Percentiles rank a stretch among this genome's conserved stretches.
Evolutionary conservation across 1,140 invertebrate species (phyloP).

Genomic region (Drosophila bipectinata): DNA sequence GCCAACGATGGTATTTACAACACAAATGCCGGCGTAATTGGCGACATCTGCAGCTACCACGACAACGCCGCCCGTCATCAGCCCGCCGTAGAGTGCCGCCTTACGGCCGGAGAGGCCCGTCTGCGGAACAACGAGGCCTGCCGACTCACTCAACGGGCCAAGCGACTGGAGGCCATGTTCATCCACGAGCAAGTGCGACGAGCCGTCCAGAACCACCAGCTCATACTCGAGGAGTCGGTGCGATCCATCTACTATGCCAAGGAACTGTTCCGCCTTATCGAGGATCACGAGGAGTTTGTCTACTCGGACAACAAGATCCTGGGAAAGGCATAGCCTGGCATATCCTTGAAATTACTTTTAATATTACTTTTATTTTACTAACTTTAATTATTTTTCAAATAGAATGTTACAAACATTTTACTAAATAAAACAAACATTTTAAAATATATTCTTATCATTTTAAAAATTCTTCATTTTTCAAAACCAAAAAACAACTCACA

Average conservation of each 20-base stretch:
- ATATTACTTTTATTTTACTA: neutral
- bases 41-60: slow-evolving; percentile 58
- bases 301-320: slow-evolving; percentile 53
- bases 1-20: slow-evolving; percentile 53
- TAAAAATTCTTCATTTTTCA: no score
- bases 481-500: neutral
- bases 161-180: slow-evolving; percentile 60
- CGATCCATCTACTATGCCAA: slow-evolving; percentile 73
- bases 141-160: slow-evolving; percentile 51
- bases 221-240: slow-evolving; percentile 71
- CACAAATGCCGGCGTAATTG: slow-evolving; percentile 41
- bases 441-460: neutral
- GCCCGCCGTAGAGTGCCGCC: slow-evolving; percentile 26
- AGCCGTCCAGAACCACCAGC: slow-evolving; percentile 50
- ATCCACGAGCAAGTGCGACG: slow-evolving; percentile 61
- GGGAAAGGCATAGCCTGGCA: slow-evolving; percentile 13
- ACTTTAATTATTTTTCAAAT: neutral
- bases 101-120: slow-evolving; percentile 21
- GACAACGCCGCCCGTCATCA: slow-evolving; percentile 41
- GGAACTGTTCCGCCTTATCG: slow-evolving; percentile 57
- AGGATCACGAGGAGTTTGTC: slow-evolving; percentile 64
- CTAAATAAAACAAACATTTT: neutral
- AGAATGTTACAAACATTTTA: slow-evolving; percentile 2
- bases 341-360: neutral
- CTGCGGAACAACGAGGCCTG: slow-evolving; percentile 51